phyloP scores from a whole-genome alignment of 2,113 vertebrate species.

The Cervus canadensis region DNA sequence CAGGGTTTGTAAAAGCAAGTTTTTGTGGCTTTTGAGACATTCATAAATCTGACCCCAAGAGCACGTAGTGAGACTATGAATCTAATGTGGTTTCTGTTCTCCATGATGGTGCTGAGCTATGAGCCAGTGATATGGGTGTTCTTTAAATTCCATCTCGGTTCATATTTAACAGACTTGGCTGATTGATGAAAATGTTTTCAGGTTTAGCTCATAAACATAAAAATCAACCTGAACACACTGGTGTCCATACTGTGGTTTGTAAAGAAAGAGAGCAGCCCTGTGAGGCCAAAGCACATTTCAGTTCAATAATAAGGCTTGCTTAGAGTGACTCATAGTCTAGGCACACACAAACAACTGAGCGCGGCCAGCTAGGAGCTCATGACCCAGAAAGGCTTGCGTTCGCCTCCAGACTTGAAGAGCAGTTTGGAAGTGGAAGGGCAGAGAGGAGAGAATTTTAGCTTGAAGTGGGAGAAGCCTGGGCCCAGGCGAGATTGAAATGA shows the following conservation, averaged over 20 bases:
- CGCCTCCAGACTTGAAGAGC: background rate
- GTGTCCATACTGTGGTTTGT: background rate
- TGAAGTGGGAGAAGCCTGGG: background rate
- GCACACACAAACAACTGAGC: background rate
- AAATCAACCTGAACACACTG: background rate
- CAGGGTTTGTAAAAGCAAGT: background rate
- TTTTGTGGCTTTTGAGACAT: background rate
- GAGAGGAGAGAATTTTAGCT: background rate
- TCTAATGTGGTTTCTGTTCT: background rate
- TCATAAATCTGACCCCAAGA: background rate
- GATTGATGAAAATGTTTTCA: conserved; percentile 26
- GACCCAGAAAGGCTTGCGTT: background rate
- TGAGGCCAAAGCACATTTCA: background rate
- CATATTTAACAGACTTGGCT: conserved; percentile 26
- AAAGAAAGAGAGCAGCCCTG: conserved; percentile 6
- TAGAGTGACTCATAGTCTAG: conserved; percentile 5
- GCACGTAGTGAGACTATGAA: background rate
- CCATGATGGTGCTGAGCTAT: background rate
- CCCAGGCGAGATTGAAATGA: background rate
- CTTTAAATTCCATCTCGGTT: background rate
- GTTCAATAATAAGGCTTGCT: background rate
- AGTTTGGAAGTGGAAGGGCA: background rate
- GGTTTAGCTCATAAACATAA: conserved; percentile 28
- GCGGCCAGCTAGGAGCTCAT: background rate
- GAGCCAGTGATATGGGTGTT: background rate